Base-by-base conservation (phyloP, 2,888 invertebrate species). In the Coecobrya sp. region DNA sequence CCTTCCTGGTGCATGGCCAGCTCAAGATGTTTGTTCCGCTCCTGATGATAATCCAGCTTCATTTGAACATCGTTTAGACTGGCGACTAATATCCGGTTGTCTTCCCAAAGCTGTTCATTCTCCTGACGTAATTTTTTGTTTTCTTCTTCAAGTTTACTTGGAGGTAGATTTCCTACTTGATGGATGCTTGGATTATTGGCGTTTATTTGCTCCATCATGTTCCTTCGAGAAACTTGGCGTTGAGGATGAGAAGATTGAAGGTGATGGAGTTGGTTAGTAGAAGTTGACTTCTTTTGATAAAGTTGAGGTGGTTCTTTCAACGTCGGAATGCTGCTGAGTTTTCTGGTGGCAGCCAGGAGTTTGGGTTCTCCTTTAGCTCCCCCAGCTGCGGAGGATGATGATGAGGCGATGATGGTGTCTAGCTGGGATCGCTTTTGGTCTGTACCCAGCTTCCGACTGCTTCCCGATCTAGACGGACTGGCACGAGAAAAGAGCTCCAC, bases 1-100 rank as follows among this genome's bases (percentile, higher is more conserved):
- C 86, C 86, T 55, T 86, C 86, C 27, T 86, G 70, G 27, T 86
- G 30, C 70, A 85, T 85, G 5, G 85, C 85, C 49, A 68, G 4
- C 62, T 85, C 86, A 8, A 86, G n/a, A 11, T 70, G 55, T 52
- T 86, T 86, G 45, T 70, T 86, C 16, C 82, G 27, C 4, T 70
- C 55, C 27, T 68, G 70, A 2, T 52, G 27, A 25, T 70, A 52
- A 11, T 70, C 49, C 10, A 68, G 13, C 45, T 30, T 52, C 10
- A 22, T 45, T 49, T 68, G 68, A 11, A 45, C 85, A 85, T 45
- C 68, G 45, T 65, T 25, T 16, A 65, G 25, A 25, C 68, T 62
- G 8, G 19, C 5, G 11, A 25, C 19, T 11, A 68, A 45, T 1
- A 49, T 59, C 25, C 49, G 42, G 27, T 68, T 65, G 7, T 85